Evolutionary conservation across 1,140 invertebrate genomes (phyloP).

Genomic region (Phthorimaea operculella): DNA sequence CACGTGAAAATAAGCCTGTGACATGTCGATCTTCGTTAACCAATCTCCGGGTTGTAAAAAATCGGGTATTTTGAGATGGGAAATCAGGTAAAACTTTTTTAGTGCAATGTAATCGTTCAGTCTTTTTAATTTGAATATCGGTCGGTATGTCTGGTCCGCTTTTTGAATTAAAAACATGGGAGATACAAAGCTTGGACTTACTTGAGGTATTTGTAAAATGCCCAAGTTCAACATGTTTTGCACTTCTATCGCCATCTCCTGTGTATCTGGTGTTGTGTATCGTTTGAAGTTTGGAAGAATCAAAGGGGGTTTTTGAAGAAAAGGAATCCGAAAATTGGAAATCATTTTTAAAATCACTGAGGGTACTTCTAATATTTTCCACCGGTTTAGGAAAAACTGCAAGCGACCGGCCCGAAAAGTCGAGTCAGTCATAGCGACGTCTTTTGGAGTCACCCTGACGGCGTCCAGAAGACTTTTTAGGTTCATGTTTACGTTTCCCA

Average conservation of each 20-base stretch:
- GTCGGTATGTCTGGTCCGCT: background rate
- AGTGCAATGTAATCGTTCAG: conserved; percentile 22
- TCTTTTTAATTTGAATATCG: conserved; percentile 3
- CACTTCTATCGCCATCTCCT: background rate
- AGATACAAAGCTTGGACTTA: background rate
- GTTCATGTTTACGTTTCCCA: background rate
- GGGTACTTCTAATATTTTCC: background rate
- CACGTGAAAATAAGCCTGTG: conserved; percentile 44
- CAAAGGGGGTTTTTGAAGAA: background rate
- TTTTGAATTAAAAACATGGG: background rate
- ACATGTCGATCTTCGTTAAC: background rate
- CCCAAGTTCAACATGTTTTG: background rate
- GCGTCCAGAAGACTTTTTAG: background rate
- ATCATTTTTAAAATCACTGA: background rate
- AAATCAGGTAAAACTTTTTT: conserved; percentile 28
- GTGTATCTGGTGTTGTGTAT: background rate
- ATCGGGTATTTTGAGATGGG: conserved; percentile 22
- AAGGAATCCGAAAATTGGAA: conserved; percentile 3
- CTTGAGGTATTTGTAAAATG: background rate
- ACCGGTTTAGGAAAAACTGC: background rate
- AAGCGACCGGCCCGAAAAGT: background rate
- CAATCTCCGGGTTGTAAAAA: conserved; percentile 23
- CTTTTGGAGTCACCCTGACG: background rate
- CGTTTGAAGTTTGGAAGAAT: background rate
- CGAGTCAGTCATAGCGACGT: background rate